Evolutionary conservation across 2,888 invertebrate genomes (phyloP), one percentile per base, ranked within the genome.

Genomic region (Lymantria monacha): DNA sequence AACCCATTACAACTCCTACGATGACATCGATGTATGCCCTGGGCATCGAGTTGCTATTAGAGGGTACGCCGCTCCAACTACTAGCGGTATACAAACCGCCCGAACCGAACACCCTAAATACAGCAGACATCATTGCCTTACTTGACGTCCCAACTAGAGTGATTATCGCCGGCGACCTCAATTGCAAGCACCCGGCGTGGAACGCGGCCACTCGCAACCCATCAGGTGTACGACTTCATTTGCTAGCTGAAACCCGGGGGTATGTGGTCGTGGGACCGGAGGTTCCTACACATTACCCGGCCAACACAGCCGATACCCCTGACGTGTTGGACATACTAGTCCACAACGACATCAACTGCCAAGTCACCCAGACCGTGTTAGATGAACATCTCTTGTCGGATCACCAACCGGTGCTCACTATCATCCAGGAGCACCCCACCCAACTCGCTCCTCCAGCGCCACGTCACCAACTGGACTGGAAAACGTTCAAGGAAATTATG

Each of bases 211-310:
- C 14, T 1, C 12, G 33, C 14, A 33, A 31, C 14, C 22, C 22
- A 22, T 22, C 22, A 5, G 31, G 31, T 9, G n/a, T 9, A 14
- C 33, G 14, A 12, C 44, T 33, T 10, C 33, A n/a, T 9, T 14
- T 7, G 7, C 13, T 30, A 13, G 44, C 44, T 10, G 44, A 44
- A 10, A 1, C 10, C 33, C 44, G 33, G 14, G 44, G 36, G 9
- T 44, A 44, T 12, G 10, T 14, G 12, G 44, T 44, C 3, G 0
- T n/a, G 9, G 36, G 44, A 10, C 44, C 44, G 15, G 33, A 44
- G 15, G 44, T 44, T 3, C 44, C 44, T 7, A 44, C 44, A 10
- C 44, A 33, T n/a, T 44, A 44, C 33, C 44, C 44, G n/a, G 13
- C 33, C 44, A 14, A 1, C 33, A 1, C 13, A 1, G 2, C 33